A percentile compares a stretch with the other conserved stretches of the same genome.
These are phyloP conservation scores for Cariama cristata DNA, from an alignment of 2,113 vertebrate species.

Conservation along the genomic window DNA sequence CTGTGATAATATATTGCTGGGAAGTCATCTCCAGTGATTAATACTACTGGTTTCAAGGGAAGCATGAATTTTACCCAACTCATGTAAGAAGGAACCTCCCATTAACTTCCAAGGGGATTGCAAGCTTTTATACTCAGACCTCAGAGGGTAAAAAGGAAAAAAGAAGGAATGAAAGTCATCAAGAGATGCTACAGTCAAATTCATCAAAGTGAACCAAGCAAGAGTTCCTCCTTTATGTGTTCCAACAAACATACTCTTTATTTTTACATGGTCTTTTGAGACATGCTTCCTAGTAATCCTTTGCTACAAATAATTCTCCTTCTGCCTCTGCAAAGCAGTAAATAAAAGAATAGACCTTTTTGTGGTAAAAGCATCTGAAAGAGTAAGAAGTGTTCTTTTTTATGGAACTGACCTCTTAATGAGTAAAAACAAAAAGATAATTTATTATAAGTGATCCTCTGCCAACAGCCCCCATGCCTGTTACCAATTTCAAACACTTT, in stretches of 20 bases:
- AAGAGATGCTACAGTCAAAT: background rate
- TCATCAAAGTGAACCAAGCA: background rate
- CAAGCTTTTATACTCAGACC: background rate
- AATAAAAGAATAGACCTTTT: conserved; percentile 35
- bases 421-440: conserved; percentile 44
- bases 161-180: background rate
- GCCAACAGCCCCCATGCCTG: background rate
- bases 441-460: conserved; percentile 49
- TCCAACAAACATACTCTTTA: conserved; percentile 16
- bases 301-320: background rate
- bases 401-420: conserved; percentile 25
- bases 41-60: background rate
- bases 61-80: background rate
- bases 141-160: background rate
- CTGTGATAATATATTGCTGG: background rate
- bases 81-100: background rate
- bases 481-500: conserved; percentile 61
- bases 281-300: background rate
- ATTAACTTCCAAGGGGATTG: background rate
- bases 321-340: background rate
- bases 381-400: conserved; percentile 14
- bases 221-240: background rate
- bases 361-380: conserved; percentile 48
- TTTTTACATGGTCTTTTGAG: conserved; percentile 14
- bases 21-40: background rate